Evolutionary conservation across 2,113 vertebrate species (phyloP).

Genomic region (Pluvianellus socialis): DNA sequence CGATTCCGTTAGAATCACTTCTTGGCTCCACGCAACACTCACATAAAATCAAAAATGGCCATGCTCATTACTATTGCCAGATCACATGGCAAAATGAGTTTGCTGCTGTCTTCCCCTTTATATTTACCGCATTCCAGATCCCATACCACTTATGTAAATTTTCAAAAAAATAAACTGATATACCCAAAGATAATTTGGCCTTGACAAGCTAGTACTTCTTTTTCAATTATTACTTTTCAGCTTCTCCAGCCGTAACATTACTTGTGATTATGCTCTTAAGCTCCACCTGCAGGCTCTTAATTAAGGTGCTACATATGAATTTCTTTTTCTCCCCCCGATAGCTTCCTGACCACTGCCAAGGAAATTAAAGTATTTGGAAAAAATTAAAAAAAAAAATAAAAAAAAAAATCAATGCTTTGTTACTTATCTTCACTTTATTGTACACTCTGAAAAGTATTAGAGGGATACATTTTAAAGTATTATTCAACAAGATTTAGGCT

Average conservation of each 20-base stretch:
- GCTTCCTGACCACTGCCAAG: not conserved
- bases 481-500: not conserved
- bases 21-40: not conserved
- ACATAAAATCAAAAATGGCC: not conserved
- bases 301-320: not conserved
- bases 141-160: not conserved
- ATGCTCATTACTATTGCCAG: not conserved
- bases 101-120: not conserved
- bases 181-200: not conserved
- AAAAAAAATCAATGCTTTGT: not conserved
- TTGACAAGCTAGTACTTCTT: not conserved
- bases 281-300: not conserved
- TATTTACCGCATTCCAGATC: not conserved
- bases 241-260: not conserved
- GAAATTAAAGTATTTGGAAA: not conserved
- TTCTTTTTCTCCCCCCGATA: accelerated
- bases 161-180: not conserved
- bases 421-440: not conserved
- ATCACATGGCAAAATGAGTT: not conserved
- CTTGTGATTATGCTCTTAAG: not conserved
- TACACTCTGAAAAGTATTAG: not conserved
- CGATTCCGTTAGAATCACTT: not conserved
- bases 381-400: no score
- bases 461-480: not conserved
- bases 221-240: not conserved